Evolutionary conservation across 2,888 invertebrate genomes (phyloP), one percentile per base, ranked within the genome.

Genomic region (Dryomyza anilis): DNA sequence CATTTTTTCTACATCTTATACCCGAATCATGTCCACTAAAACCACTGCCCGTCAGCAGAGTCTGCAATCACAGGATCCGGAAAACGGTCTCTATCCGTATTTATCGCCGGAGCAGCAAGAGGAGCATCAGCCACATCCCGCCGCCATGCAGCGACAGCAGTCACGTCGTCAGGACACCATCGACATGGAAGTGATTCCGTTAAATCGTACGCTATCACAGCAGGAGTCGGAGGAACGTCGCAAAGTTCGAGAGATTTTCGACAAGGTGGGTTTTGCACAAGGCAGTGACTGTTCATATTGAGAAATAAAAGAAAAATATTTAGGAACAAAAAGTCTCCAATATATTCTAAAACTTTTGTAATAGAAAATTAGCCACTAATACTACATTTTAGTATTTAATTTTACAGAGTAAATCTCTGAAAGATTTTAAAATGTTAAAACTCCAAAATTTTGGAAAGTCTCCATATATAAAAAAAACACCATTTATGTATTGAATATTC

Each of bases 161-260:
- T 73, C 81, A 3, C 66, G 69, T 60, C 78, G 81, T 1, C 79
- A 81, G 69, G 79, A 79, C 58, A 80, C 79, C 33, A 71, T 79
- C 2, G 79, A 79, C 33, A 78, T 79, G 81, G 79, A 81, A 60
- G 80, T 75, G 61, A 76, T 81, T 60, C 79, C 79, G 0, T 63
- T 79, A 0, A 79, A 78, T 53, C 78, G 73, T 39, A 16, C 60
- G 1, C 69, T 71, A 65, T 68, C 73, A 39, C 69, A 68, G 33
- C 73, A 72, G 29, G 82, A 80, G 30, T 60, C 77, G 1, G 80
- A 77, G 23, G 81, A 81, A 53, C 76, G 76, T 8, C 73, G 70
- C 27, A 75, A 72, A 59, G 69, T 78, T 59, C 76, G 77, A 21
- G 73, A 75, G 61, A 72, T 81, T 53, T 81, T 81, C 61, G 78